These are phyloP conservation scores for Myripristis murdjan DNA, from an alignment of 2,797 vertebrate genomes.

Conservation along the genomic window DNA sequence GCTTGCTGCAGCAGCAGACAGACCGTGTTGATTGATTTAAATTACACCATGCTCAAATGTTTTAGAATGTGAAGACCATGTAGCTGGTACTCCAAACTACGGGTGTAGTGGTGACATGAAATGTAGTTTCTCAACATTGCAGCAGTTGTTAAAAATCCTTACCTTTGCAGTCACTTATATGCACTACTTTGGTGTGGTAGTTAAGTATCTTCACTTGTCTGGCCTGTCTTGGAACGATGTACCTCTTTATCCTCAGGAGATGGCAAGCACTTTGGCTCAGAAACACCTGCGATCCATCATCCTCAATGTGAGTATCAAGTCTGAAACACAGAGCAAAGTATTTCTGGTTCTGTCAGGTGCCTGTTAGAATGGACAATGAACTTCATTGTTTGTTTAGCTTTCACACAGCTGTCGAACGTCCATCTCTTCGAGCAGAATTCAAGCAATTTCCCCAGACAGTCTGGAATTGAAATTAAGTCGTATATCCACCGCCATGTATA, in stretches of 20 bases:
- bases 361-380: neutral
- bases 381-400: constrained; percentile 8
- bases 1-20: constrained; percentile 64
- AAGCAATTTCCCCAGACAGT: constrained; percentile 1
- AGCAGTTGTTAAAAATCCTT: constrained; percentile 8
- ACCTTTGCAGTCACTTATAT: constrained; percentile 7
- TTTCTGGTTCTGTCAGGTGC: constrained; percentile 4
- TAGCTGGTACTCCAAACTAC: constrained; percentile 14
- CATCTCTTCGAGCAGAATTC: constrained; percentile 14
- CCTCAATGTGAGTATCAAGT: constrained; percentile 88
- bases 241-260: constrained; percentile 87
- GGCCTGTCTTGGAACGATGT: constrained; percentile 54
- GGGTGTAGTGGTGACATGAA: constrained; percentile 16
- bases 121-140: constrained; percentile 19
- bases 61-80: constrained; percentile 17
- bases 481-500: neutral
- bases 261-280: constrained; percentile 97
- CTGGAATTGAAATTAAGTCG: neutral
- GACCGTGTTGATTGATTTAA: constrained; percentile 45
- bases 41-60: constrained; percentile 14
- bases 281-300: constrained; percentile 96
- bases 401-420: constrained; percentile 8
- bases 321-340: constrained; percentile 23
- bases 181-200: neutral
- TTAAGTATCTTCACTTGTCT: constrained; percentile 22